Conservation (phyloP, 2,113 vertebrate genomes). For the Lucifuga dentata region DNA sequence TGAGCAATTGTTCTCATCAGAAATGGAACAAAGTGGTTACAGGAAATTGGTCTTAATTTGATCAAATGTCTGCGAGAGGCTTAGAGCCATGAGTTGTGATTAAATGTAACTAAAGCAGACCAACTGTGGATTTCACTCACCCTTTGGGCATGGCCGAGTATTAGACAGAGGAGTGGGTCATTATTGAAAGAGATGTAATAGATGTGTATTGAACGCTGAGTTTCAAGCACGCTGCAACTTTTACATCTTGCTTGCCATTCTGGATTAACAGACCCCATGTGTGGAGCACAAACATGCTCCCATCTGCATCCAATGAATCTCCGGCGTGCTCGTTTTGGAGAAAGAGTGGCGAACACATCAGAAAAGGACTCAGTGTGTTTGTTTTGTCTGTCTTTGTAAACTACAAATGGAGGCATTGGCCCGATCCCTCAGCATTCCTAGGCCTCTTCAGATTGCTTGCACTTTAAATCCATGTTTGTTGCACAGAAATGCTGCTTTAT, state of each 20-base stretch:
- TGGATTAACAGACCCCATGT: constrained; percentile 46
- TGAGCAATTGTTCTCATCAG: constrained; percentile 32
- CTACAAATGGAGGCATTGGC: constrained; percentile 41
- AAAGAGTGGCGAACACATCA: constrained; percentile 52
- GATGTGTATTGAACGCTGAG: constrained; percentile 5
- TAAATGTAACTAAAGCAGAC: constrained; percentile 52
- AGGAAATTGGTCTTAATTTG: constrained; percentile 52
- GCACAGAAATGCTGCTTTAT: constrained; percentile 18
- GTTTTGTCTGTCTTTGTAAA: constrained; percentile 61
- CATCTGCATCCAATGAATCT: constrained; percentile 72
- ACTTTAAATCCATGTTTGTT: constrained; percentile 26
- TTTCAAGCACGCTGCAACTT: constrained; percentile 33
- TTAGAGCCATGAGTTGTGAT: constrained; percentile 48
- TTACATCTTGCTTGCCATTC: constrained; percentile 10
- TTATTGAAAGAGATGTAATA: neutral
- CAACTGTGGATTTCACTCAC: constrained; percentile 18
- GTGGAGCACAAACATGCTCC: constrained; percentile 53
- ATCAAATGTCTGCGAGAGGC: constrained; percentile 37
- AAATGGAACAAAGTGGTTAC: constrained; percentile 36
- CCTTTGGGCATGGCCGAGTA: neutral
- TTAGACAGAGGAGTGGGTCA: neutral
- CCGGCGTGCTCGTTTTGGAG: constrained; percentile 29
- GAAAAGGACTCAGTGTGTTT: constrained; percentile 36
- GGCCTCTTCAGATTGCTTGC: constrained; percentile 28
- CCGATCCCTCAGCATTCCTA: constrained; percentile 36